phyloP scores from a whole-genome alignment of 2,113 vertebrate genomes.

The Pelvicachromis taeniatus region DNA sequence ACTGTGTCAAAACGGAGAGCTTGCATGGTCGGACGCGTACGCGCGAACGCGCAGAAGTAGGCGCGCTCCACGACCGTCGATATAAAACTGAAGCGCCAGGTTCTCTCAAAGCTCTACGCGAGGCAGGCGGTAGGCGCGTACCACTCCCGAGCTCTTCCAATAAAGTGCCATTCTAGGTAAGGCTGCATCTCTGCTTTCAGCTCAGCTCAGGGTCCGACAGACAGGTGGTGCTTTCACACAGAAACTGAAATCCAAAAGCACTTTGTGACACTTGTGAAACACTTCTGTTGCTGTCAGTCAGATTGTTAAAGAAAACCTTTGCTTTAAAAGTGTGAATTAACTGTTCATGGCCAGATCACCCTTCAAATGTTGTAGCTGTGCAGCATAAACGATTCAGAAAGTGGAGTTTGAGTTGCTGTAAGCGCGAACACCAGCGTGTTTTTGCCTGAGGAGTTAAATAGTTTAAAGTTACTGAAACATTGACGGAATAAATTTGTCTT shows the following conservation, averaged over 20 bases:
- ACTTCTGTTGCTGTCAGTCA: background rate
- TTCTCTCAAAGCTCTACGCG: conserved; percentile 69
- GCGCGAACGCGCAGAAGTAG: background rate
- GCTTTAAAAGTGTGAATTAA: background rate
- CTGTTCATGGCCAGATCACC: background rate
- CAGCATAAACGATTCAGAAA: background rate
- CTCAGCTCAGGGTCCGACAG: background rate
- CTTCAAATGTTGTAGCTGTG: background rate
- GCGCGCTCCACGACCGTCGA: conserved; percentile 19
- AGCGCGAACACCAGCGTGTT: background rate
- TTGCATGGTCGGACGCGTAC: background rate
- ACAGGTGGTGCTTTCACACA: background rate
- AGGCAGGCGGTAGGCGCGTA: conserved; percentile 63
- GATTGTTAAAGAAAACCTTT: background rate
- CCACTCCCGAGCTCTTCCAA: conserved; percentile 52
- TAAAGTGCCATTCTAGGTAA: conserved; percentile 72
- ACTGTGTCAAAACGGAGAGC: background rate
- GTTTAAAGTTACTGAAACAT: background rate
- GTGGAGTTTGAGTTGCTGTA: background rate
- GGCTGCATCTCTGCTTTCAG: conserved; percentile 43
- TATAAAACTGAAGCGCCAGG: conserved; percentile 80
- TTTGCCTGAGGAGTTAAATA: background rate
- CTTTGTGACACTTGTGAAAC: background rate
- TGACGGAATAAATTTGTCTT: background rate
- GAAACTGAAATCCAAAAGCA: conserved; percentile 41